Conservation (phyloP, 2,797 vertebrate genomes). For the Ceryle rudis region DNA sequence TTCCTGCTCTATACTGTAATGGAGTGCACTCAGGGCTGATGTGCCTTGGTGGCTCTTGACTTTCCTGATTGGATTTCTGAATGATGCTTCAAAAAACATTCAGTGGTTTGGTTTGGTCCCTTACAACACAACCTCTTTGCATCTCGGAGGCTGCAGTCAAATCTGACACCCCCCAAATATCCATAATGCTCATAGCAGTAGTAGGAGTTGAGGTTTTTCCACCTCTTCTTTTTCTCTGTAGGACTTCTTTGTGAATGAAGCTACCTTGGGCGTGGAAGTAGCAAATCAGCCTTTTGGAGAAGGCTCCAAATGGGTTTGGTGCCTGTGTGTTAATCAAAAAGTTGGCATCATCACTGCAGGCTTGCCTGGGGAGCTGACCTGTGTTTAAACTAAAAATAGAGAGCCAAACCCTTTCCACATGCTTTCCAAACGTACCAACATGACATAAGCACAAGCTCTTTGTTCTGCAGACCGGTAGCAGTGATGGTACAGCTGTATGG, state of each 20-base stretch:
- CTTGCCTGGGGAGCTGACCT: background rate
- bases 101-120: background rate
- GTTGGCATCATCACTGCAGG: background rate
- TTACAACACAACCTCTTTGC: background rate
- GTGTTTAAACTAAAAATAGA: background rate
- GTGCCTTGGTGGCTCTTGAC: background rate
- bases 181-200: background rate
- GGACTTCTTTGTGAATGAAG: background rate
- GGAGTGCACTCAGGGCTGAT: accelerated
- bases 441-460: background rate
- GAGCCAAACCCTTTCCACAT: background rate
- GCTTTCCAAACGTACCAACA: background rate
- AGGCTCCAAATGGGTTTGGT: background rate
- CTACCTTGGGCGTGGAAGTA: background rate
- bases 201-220: background rate
- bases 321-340: background rate
- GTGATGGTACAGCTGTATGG: background rate
- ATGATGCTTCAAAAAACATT: background rate
- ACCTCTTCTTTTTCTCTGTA: background rate
- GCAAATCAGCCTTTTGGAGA: background rate
- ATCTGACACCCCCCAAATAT: background rate
- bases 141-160: background rate
- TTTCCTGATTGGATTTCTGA: background rate
- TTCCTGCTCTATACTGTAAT: background rate
- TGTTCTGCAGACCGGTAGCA: background rate